phyloP scores from a whole-genome alignment of 2,113 vertebrate genomes.

The Notarius quadriscutis region DNA sequence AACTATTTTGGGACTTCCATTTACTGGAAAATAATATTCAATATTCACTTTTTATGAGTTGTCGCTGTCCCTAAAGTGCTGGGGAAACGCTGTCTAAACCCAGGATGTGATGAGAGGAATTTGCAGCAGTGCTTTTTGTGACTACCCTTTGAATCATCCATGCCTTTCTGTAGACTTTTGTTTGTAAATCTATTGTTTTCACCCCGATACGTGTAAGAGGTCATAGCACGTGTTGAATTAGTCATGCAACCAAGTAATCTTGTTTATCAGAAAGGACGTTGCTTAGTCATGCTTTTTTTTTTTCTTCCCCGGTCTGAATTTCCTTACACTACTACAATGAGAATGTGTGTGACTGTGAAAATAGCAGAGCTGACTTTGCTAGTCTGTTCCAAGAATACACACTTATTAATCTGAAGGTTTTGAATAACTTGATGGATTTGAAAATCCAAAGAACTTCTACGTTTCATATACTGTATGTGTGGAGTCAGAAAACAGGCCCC shows the following conservation, averaged over 20 bases:
- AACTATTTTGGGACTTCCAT: background rate
- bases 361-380: background rate
- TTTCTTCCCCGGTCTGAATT: background rate
- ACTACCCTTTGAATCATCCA: background rate
- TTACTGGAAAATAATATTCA: background rate
- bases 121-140: background rate
- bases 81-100: background rate
- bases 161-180: background rate
- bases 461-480: background rate
- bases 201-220: background rate
- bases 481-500: background rate
- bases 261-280: background rate
- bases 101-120: background rate
- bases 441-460: background rate
- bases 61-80: background rate
- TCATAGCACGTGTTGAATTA: background rate
- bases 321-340: background rate
- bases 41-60: background rate
- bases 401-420: background rate
- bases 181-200: background rate
- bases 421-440: slow-evolving; percentile 3
- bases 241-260: background rate
- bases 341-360: background rate
- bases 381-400: background rate
- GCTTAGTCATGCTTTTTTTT: background rate